Percentiles rank a stretch among this genome's conserved stretches.
phyloP scores from a whole-genome alignment of 2,113 vertebrate species.

The Dasyornis broadbenti region DNA sequence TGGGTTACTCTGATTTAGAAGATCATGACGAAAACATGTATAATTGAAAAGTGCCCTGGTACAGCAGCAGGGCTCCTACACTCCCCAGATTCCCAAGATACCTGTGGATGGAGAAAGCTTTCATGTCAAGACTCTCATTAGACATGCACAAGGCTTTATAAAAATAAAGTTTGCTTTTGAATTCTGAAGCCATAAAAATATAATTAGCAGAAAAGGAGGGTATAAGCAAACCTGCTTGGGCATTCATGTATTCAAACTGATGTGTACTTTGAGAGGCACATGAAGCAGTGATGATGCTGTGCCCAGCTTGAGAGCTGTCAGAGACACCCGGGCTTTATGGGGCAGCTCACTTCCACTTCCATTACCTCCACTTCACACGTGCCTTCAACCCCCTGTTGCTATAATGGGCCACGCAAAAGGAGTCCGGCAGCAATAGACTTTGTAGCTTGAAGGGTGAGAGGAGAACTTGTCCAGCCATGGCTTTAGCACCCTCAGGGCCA shows the following conservation, averaged over 20 bases:
- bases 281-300: not conserved
- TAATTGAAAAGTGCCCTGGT: not conserved
- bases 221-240: not conserved
- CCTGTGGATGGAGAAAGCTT: not conserved
- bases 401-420: accelerated
- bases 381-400: not conserved
- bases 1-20: not conserved
- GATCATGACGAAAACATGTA: not conserved
- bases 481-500: no score
- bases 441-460: not conserved
- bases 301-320: not conserved
- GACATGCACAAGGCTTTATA: not conserved
- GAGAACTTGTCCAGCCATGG: not conserved
- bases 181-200: slow-evolving; percentile 2
- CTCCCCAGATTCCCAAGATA: not conserved
- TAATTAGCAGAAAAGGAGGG: not conserved
- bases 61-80: not conserved
- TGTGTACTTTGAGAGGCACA: not conserved
- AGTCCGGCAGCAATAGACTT: accelerated
- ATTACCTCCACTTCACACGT: accelerated
- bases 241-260: not conserved
- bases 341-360: not conserved
- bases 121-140: not conserved
- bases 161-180: not conserved
- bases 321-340: not conserved